Conservation (phyloP, 2,113 vertebrate genomes). For the Atractosteus spatula region DNA sequence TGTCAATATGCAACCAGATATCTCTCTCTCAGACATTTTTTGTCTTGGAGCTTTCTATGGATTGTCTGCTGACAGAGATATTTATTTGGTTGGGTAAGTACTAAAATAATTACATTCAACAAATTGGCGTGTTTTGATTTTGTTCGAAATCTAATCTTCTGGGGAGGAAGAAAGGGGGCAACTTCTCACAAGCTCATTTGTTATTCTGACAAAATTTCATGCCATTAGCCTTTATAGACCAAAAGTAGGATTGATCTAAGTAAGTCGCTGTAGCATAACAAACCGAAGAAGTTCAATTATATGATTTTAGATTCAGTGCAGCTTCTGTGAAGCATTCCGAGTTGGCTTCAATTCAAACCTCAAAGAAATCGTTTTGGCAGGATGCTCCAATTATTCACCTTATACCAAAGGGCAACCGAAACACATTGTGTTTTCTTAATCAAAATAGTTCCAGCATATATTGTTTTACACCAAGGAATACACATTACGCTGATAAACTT, state of each 20-base stretch:
- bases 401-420: conserved; percentile 47
- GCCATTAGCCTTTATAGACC: background rate
- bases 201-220: conserved; percentile 1
- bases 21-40: conserved; percentile 38
- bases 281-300: conserved; percentile 2
- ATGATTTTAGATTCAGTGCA: conserved; percentile 20
- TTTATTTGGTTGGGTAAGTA: conserved; percentile 64
- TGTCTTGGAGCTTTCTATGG: conserved; percentile 60
- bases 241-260: background rate
- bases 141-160: conserved; percentile 55
- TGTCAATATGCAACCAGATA: conserved; percentile 14
- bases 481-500: conserved; percentile 27
- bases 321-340: conserved; percentile 58
- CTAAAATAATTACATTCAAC: conserved; percentile 67
- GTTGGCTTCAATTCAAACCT: conserved; percentile 57
- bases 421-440: conserved; percentile 48
- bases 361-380: conserved; percentile 60
- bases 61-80: conserved; percentile 59
- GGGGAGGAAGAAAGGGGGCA: conserved; percentile 34
- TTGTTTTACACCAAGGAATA: conserved; percentile 34
- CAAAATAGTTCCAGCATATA: conserved; percentile 49
- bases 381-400: conserved; percentile 54
- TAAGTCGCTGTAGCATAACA: conserved; percentile 2
- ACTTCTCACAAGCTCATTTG: conserved; percentile 9
- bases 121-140: conserved; percentile 70